Evolutionary conservation across 2,888 invertebrate species (phyloP).

Genomic region (Oxyscelio sp.): DNA sequence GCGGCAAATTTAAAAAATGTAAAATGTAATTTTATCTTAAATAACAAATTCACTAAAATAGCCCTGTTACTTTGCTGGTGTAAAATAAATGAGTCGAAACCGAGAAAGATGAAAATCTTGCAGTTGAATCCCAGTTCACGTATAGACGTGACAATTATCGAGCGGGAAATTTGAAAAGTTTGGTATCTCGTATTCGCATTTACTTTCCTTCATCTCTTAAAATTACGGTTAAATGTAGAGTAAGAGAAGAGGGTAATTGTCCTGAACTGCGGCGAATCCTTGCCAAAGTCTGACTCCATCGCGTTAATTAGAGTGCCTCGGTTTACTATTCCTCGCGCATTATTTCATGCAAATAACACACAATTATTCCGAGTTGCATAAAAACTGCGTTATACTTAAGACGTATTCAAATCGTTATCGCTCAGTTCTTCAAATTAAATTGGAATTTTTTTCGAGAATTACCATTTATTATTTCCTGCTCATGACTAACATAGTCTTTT

Average conservation of each 20-base stretch:
- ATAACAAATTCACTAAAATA: too few relatives aligned
- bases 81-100: constrained; percentile 42
- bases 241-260: constrained; percentile 68
- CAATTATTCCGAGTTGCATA: constrained; percentile 57
- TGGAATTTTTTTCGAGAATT: constrained; percentile 8
- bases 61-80: too few relatives aligned
- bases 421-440: constrained; percentile 49
- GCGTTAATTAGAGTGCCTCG: constrained; percentile 69
- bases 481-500: too few relatives aligned
- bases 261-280: constrained; percentile 70
- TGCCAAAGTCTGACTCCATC: constrained; percentile 68
- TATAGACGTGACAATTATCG: constrained; percentile 66
- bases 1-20: too few relatives aligned
- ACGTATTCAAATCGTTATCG: constrained; percentile 64
- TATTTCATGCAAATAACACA: constrained; percentile 73
- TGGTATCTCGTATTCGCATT: constrained; percentile 61
- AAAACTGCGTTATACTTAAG: constrained; percentile 60
- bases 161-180: constrained; percentile 75
- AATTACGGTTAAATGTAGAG: constrained; percentile 63
- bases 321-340: constrained; percentile 70
- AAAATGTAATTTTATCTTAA: too few relatives aligned
- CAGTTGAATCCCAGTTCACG: constrained; percentile 68
- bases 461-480: constrained; percentile 15
- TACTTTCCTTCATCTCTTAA: constrained; percentile 50
- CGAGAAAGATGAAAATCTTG: constrained; percentile 12